Base-by-base conservation (phyloP, 2,113 vertebrate genomes). In the Trematocara marginatum region DNA sequence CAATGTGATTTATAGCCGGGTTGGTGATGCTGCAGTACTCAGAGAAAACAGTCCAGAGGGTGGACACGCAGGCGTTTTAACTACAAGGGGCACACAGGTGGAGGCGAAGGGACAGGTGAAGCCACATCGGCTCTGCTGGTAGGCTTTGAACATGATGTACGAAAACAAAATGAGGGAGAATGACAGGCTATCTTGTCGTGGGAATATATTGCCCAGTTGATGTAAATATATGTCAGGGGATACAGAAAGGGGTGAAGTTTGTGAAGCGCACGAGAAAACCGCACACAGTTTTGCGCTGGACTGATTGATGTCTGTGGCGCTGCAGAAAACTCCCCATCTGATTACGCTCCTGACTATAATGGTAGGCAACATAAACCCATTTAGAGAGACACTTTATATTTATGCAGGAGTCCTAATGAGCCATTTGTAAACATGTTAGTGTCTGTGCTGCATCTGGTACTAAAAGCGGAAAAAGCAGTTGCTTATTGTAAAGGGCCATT, bases 1-100 rank as follows among this genome's bases (percentile, higher is more conserved):
- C 92, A 82, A 94, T 93, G 96, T 96, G 96, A 96, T 97, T 96
- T 96, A 96, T 96, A 87, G 94, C 80, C 87, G 71, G 91, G 83
- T 92, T 90, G 85, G 92, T 90, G 93, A 81, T 95, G 95, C 95
- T 96, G 96, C 96, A 94, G 96, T 95, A 91, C 90, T 93, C 87
- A 57, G 92, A 92, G 92, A 92, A 84, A 94, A 89, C 86, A 89
- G 92, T 91, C 91, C 90, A 84, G 89, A 47, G 87, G 90, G 91
- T 90, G 92, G 86, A 87, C 89, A 82, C 86, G 82, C 66, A 40
- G 84, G 84, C 84, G 64, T 85, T 89, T 89, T 92, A 90, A 86
- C 88, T 86, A 86, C 71, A 86, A 86, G 90, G 84, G 87, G 61
- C 6, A 84, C 83, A 88, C 82, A 83, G 78, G 74, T 53, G 56